Evolutionary conservation across 1,140 invertebrate species (phyloP).

Genomic region (Saccostrea echinata): DNA sequence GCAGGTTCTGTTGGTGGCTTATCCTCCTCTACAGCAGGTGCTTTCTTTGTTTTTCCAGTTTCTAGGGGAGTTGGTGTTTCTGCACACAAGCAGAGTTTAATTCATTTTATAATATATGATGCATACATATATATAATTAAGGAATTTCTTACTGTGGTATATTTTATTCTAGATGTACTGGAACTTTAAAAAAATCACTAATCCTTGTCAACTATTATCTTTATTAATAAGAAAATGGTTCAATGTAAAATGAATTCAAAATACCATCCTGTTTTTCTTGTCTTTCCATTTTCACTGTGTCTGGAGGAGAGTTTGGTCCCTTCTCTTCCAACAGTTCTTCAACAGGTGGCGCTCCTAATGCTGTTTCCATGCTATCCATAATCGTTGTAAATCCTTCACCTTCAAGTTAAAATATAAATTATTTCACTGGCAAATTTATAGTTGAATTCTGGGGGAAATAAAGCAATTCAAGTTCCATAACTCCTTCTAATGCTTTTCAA

Average conservation of each 20-base stretch:
- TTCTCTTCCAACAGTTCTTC: constrained; percentile 83
- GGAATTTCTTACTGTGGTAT: too few relatives aligned
- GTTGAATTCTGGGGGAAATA: too few relatives aligned
- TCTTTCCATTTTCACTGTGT: constrained; percentile 31
- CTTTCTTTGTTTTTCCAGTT: constrained; percentile 2
- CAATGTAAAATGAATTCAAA: neutral
- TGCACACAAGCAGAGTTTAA: neutral
- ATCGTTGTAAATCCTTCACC: constrained; percentile 87
- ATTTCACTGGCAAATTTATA: too few relatives aligned
- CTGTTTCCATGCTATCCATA: constrained; percentile 85
- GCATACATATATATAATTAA: too few relatives aligned
- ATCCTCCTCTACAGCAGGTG: constrained; percentile 13
- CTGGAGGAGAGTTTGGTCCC: neutral
- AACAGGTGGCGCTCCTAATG: constrained; percentile 88
- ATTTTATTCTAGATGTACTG: constrained; percentile 40
- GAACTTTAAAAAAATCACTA: neutral
- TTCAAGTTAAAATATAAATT: constrained; percentile 55
- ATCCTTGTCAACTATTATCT: neutral
- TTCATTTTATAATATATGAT: neutral
- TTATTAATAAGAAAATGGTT: neutral
- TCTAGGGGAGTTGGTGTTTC: neutral
- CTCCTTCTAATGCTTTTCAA: too few relatives aligned
- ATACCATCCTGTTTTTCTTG: constrained; percentile 24
- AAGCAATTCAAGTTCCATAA: too few relatives aligned
- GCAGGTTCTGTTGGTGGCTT: constrained; percentile 2